Conservation (phyloP, 92 coral and sea anemone genomes). For the Parazoanthus darwini region DNA sequence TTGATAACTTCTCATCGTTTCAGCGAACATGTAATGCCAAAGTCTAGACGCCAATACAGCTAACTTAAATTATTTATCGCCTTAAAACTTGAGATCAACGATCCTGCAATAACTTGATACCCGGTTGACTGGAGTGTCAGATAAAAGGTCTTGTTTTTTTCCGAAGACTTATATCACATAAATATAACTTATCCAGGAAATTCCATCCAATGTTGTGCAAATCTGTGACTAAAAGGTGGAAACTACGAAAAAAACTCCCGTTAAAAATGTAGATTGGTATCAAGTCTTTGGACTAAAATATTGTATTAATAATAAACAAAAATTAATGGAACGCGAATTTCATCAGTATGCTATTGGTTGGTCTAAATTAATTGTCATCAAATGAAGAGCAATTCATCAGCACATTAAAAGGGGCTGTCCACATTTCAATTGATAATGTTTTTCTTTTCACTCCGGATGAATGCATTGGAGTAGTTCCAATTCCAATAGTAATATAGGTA, state of each 20-base stretch:
- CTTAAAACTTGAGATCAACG: not conserved
- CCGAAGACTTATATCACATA: not conserved
- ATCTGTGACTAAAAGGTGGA: not conserved
- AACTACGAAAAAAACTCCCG: not conserved
- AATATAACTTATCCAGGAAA: not conserved
- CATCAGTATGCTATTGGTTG: not conserved
- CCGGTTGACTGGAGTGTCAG: not conserved
- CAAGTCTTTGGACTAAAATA: not conserved
- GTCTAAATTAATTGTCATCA: not conserved
- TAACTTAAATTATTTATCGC: conserved; percentile 2
- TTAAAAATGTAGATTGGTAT: not conserved
- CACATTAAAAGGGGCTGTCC: not conserved
- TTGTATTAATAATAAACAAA: not conserved
- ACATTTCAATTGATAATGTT: not conserved
- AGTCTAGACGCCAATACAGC: conserved; percentile 42
- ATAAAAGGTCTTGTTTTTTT: too few species aligned
- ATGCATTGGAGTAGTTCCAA: not conserved
- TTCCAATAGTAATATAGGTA: not conserved
- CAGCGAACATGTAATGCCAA: not conserved
- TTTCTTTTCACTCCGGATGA: not conserved
- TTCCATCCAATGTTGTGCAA: not conserved
- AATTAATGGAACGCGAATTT: not conserved
- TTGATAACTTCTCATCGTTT: conserved; percentile 7
- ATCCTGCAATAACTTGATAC: not conserved
- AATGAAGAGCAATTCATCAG: not conserved